A percentile compares a stretch with the other conserved stretches of the same genome.
Evolutionary conservation across 2,888 invertebrate species (phyloP).

Genomic region (Phengaris alcon): DNA sequence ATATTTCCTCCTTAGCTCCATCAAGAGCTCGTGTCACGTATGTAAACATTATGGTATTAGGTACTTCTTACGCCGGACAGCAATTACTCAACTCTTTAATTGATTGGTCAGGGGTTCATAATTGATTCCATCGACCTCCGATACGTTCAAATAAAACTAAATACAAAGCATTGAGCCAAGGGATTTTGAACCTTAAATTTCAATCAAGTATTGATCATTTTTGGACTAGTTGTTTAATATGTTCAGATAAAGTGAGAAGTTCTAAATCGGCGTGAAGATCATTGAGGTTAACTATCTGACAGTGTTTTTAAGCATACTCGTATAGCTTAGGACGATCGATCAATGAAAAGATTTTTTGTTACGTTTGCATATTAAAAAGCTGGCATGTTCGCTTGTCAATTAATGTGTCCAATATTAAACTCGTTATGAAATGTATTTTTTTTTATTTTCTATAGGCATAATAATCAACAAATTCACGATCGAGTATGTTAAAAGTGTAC

Average conservation of each 20-base stretch:
- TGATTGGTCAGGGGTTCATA: constrained; percentile 58
- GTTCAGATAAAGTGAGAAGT: constrained; percentile 21
- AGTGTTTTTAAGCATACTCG: constrained; percentile 29
- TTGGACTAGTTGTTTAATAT: neutral
- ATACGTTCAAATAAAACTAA: constrained; percentile 27
- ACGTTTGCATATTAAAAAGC: constrained; percentile 21
- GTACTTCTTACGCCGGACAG: neutral
- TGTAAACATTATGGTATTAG: constrained; percentile 3
- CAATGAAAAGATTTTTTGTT: constrained; percentile 25
- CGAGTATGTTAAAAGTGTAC: too few species aligned
- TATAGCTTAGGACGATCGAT: constrained; percentile 21
- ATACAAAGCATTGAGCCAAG: neutral
- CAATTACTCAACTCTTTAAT: constrained; percentile 46
- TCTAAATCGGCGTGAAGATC: constrained; percentile 31
- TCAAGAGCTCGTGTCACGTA: neutral
- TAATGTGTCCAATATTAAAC: neutral
- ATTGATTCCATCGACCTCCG: constrained; percentile 51
- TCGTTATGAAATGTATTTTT: neutral
- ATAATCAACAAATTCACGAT: too few species aligned
- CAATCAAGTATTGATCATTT: neutral
- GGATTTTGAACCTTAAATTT: neutral
- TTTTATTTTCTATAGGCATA: neutral
- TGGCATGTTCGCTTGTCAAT: constrained; percentile 8
- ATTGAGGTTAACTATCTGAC: constrained; percentile 27
- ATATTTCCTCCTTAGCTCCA: neutral